A percentile compares a stretch with the other conserved stretches of the same genome.
These are phyloP conservation scores for Sericinus montela DNA, from an alignment of 2,888 invertebrate species.

Conservation along the genomic window DNA sequence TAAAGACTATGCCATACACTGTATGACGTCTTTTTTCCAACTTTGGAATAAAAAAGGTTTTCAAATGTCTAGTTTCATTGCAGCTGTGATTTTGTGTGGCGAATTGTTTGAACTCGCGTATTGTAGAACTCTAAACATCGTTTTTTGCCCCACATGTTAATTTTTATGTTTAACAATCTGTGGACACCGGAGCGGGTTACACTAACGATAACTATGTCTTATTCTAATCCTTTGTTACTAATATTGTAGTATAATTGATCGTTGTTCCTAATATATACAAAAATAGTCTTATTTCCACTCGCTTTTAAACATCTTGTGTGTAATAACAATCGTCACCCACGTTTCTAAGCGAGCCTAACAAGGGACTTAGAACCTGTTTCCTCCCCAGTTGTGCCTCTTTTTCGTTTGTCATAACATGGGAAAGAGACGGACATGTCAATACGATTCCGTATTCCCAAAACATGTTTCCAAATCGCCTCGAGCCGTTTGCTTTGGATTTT, in stretches of 20 bases:
- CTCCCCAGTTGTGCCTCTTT: constrained; percentile 19
- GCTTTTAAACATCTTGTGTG: neutral
- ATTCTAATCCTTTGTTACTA: no score
- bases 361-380: constrained; percentile 19
- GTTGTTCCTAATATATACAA: neutral
- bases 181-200: no score
- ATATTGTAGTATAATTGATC: neutral
- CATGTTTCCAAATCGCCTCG: constrained; percentile 59
- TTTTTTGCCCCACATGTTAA: no score
- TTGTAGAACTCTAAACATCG: no score
- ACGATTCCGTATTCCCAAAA: constrained; percentile 25
- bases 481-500: constrained; percentile 64
- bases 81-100: no score
- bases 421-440: constrained; percentile 3
- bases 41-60: no score
- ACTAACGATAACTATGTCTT: no score
- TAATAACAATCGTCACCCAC: constrained; percentile 8
- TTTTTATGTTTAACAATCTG: no score
- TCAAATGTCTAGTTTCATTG: no score
- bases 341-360: neutral
- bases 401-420: constrained; percentile 13
- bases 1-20: no score
- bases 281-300: neutral
- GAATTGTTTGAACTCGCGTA: no score
- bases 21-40: no score